phyloP scores from a whole-genome alignment of 2,888 invertebrate species.

The Labia minor region DNA sequence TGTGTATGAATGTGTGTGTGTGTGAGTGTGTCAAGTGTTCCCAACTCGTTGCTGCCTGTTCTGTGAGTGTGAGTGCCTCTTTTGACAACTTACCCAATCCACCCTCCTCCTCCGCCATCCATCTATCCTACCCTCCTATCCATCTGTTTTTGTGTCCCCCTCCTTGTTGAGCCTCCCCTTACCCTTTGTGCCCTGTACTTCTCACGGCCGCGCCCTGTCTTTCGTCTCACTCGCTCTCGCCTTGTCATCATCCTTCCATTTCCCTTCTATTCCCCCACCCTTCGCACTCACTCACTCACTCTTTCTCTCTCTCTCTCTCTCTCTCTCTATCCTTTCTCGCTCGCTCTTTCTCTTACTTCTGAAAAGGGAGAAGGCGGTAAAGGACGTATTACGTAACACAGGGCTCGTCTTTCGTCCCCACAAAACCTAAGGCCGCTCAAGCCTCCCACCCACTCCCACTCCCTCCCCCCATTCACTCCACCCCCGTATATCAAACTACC shows the following conservation, averaged over 20 bases:
- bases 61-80: neutral
- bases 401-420: constrained; percentile 13
- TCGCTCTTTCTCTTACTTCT: neutral
- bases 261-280: neutral
- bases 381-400: constrained; percentile 8
- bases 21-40: no score
- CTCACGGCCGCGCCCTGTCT: neutral
- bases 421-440: neutral
- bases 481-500: no score
- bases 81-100: neutral
- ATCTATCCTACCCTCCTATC: no score
- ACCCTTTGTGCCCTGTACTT: neutral
- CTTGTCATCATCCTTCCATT: neutral
- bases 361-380: constrained; percentile 13
- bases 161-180: neutral
- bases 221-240: neutral
- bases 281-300: neutral
- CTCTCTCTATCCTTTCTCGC: neutral
- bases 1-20: no score
- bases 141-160: constrained; percentile 3
- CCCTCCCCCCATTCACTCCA: no score
- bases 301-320: neutral
- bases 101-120: no score
- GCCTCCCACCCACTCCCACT: no score
- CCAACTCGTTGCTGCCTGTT: neutral